Percentiles rank a stretch among this genome's conserved stretches.
Conservation (phyloP, 2,113 vertebrate species). For the Dicrurus megarhynchus region DNA sequence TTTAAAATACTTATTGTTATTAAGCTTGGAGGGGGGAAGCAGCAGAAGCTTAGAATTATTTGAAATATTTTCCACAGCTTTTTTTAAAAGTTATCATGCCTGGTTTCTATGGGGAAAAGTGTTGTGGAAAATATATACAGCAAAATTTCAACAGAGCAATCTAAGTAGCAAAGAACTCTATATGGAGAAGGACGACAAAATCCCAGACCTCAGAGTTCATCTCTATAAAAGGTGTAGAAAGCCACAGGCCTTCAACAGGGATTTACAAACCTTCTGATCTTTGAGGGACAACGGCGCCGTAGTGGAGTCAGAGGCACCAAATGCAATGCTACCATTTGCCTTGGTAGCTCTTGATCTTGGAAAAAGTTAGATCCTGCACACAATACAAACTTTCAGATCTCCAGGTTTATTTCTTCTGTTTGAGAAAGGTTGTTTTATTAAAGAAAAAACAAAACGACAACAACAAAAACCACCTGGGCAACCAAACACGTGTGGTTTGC, state of each 20-base stretch:
- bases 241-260: background rate
- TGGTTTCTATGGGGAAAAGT: conserved; percentile 60
- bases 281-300: accelerated
- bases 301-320: background rate
- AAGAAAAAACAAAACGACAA: too few relatives aligned
- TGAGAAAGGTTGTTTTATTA: background rate
- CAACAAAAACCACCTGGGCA: background rate
- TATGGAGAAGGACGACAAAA: background rate
- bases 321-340: accelerated
- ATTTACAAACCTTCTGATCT: background rate
- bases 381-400: background rate
- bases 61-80: conserved; percentile 51
- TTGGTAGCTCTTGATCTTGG: background rate
- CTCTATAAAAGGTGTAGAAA: conserved; percentile 23
- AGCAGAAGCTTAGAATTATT: background rate
- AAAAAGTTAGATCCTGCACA: background rate
- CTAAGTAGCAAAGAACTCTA: background rate
- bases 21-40: background rate
- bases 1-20: conserved; percentile 31
- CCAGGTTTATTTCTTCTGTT: background rate
- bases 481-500: background rate
- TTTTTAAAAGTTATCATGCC: background rate
- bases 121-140: conserved; percentile 61
- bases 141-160: conserved; percentile 17
- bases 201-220: background rate